phyloP scores from a whole-genome alignment of 92 coral and sea anemone genomes.

The Chrysogorgia sp. region DNA sequence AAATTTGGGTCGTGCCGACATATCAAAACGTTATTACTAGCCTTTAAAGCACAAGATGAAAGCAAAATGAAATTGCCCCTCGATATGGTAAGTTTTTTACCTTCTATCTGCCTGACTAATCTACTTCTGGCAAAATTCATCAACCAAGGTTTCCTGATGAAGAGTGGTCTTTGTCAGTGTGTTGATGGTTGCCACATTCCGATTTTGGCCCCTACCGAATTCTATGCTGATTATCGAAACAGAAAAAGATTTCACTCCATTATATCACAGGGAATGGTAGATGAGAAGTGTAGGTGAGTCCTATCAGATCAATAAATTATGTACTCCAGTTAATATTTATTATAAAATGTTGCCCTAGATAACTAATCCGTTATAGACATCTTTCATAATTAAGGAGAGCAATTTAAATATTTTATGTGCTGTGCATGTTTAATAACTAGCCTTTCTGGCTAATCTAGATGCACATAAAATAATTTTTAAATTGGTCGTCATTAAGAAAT shows the following conservation, averaged over 20 bases:
- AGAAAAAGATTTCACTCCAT: conserved; percentile 41
- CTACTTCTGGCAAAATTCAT: too few relatives aligned
- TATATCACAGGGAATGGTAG: conserved; percentile 42
- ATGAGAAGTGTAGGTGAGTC: conserved; percentile 31
- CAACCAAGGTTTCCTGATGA: conserved; percentile 16
- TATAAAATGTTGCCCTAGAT: too few relatives aligned
- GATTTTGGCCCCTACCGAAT: conserved; percentile 46
- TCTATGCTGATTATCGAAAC: conserved; percentile 38
- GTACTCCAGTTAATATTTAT: too few relatives aligned
- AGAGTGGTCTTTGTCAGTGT: conserved; percentile 38
- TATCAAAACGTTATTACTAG: neutral
- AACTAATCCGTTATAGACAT: too few relatives aligned
- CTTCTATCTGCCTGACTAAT: conserved; percentile 1
- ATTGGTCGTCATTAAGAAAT: too few relatives aligned
- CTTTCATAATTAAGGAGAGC: too few relatives aligned
- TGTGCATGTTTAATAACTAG: too few relatives aligned
- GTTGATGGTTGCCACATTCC: conserved; percentile 52
- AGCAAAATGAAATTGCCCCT: neutral
- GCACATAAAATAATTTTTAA: too few relatives aligned
- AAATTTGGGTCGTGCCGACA: neutral
- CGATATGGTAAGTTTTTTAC: neutral
- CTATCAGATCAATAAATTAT: neutral
- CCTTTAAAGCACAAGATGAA: neutral
- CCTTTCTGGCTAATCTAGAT: too few relatives aligned
- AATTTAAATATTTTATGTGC: too few relatives aligned